Percentiles rank a stretch among this genome's conserved stretches.
Conservation (phyloP, 2,113 vertebrate species). For the Ammodytes dubius region DNA sequence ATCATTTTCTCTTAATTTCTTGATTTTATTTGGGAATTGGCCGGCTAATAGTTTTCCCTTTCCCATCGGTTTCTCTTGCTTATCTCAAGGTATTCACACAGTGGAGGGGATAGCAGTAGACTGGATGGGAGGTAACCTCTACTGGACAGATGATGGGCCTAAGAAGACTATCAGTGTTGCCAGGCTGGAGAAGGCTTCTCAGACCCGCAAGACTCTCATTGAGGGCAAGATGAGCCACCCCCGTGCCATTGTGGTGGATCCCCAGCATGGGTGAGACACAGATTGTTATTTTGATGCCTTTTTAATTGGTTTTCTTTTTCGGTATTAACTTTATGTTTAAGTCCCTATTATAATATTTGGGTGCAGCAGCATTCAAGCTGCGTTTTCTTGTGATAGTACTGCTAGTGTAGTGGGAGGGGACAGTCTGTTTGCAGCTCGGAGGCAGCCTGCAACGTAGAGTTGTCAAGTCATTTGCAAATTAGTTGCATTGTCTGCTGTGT, state of each 20-base stretch:
- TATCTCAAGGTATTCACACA: slow-evolving; percentile 91
- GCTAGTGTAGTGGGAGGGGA: not conserved
- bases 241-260: slow-evolving; percentile 95
- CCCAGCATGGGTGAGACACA: slow-evolving; percentile 90
- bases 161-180: slow-evolving; percentile 98
- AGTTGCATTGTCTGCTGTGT: not conserved
- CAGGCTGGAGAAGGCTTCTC: slow-evolving; percentile 94
- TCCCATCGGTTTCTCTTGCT: not conserved
- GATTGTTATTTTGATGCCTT: slow-evolving; percentile 21
- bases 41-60: slow-evolving; percentile 11
- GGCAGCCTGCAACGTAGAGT: not conserved
- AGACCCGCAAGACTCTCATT: slow-evolving; percentile 94
- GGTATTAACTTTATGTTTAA: slow-evolving; percentile 3
- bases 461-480: not conserved
- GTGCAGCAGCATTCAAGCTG: not conserved
- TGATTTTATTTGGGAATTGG: slow-evolving; percentile 9
- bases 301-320: slow-evolving; percentile 6
- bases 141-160: slow-evolving; percentile 97
- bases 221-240: slow-evolving; percentile 98
- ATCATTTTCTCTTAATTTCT: slow-evolving; percentile 18
- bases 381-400: not conserved
- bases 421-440: slow-evolving; percentile 3
- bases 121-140: slow-evolving; percentile 98
- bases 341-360: not conserved
- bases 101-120: slow-evolving; percentile 97